Percentiles rank a stretch among this genome's conserved stretches.
phyloP scores from a whole-genome alignment of 2,888 invertebrate genomes.

The Lasiommata megera region DNA sequence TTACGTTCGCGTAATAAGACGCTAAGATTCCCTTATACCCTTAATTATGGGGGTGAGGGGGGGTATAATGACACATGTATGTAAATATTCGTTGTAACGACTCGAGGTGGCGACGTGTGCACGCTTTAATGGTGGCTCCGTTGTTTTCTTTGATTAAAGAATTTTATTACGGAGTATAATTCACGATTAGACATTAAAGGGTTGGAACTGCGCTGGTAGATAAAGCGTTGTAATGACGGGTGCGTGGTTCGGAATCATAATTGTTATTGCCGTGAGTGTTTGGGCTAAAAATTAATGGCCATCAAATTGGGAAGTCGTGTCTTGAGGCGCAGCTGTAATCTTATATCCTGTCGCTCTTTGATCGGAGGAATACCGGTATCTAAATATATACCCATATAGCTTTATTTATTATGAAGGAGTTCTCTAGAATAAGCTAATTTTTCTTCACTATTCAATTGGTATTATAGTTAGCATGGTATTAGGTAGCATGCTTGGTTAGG shows the following conservation, averaged over 20 bases:
- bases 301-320: slow-evolving; percentile 27
- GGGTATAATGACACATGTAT: slow-evolving; percentile 79
- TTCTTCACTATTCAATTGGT: too few species aligned
- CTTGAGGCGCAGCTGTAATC: slow-evolving; percentile 10
- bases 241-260: slow-evolving; percentile 77
- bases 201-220: slow-evolving; percentile 67
- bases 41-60: slow-evolving; percentile 69
- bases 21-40: slow-evolving; percentile 81
- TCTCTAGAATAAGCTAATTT: too few species aligned
- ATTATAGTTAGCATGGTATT: too few species aligned
- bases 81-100: slow-evolving; percentile 78
- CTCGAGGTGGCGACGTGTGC: slow-evolving; percentile 77
- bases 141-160: slow-evolving; percentile 82
- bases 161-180: slow-evolving; percentile 80
- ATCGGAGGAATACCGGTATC: slow-evolving; percentile 6
- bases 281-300: slow-evolving; percentile 37
- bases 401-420: too few species aligned
- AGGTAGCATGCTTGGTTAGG: too few species aligned
- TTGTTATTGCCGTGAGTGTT: slow-evolving; percentile 56
- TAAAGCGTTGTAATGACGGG: slow-evolving; percentile 75
- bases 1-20: slow-evolving; percentile 80
- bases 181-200: slow-evolving; percentile 80
- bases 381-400: too few species aligned
- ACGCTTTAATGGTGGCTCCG: slow-evolving; percentile 73
- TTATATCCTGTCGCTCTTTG: slow-evolving; percentile 22